Base-by-base conservation (phyloP, 64 coral and sea anemone species). In the Pocillopora damicornis region DNA sequence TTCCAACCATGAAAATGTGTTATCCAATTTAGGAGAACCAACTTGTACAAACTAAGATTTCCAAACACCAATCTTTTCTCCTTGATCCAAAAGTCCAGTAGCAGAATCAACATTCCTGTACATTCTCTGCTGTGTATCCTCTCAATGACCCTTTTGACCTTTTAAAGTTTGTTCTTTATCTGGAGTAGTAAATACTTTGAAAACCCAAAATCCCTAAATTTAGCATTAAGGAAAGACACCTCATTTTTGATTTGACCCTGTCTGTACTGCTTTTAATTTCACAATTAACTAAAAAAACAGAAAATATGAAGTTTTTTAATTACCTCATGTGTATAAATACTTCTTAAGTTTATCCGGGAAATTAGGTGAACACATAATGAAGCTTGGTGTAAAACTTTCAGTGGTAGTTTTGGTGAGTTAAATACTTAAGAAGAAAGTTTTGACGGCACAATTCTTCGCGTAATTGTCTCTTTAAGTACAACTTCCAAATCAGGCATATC, bases 121-220 rank as follows among this genome's bases (percentile, higher is more conserved):
- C 11, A 11, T 25, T 10, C 9, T 71, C 25, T 71, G 30, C 30
- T 30, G 30, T 30, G 30, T 30, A 30, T 30, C 30, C 25, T n/a
- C 5, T 71, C 5, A 85, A 58, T 85, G 64, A 15, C 51, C 20
- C 38, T 85, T 85, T 65, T 85, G 36, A 58, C 72, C 81, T 85
- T 85, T 85, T 25, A 85, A 72, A 12, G 71, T 63, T 72, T 73
- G 63, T 73, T 23, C 18, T 30, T 38, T 72, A n/a, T 59, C 81
- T 72, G 63, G 81, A 13, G 81, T 85, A 14, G 81, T 85, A 15
- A 85, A 58, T 58, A 85, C 64, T 72, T 85, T 72, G 35, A 85
- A 85, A 58, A 85, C 30, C 81, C 81, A 85, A 65, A 85, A 85
- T 25, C 64, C 81, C 81, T 85, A 42, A 72, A 13, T 72, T 9